Percentiles rank a stretch among this genome's conserved stretches.
Conservation (phyloP, 2,888 invertebrate genomes). For the Autographa pulchrina region DNA sequence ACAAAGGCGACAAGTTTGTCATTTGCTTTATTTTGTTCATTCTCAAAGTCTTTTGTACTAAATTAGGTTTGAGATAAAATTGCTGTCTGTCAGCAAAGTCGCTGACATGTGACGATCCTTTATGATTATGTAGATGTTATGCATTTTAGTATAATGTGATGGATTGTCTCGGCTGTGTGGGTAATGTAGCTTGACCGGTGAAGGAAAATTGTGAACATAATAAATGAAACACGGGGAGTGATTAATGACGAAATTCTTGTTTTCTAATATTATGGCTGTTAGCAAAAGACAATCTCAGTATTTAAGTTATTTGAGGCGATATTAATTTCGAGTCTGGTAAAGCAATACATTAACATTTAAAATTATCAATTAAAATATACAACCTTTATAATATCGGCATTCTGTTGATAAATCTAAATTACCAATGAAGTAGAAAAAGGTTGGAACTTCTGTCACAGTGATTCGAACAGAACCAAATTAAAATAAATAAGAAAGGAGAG, state of each 20-base stretch:
- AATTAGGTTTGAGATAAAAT: constrained; percentile 53
- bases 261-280: background rate
- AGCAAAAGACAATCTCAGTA: background rate
- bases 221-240: background rate
- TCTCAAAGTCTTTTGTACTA: constrained; percentile 49
- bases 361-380: background rate
- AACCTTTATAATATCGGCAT: background rate
- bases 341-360: background rate
- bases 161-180: background rate
- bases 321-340: background rate
- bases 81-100: constrained; percentile 25
- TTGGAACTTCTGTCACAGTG: constrained; percentile 13
- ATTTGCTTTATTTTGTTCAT: constrained; percentile 58
- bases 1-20: constrained; percentile 60
- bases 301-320: background rate
- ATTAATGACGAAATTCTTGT: background rate
- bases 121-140: constrained; percentile 16
- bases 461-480: constrained; percentile 28
- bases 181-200: background rate
- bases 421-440: background rate
- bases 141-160: background rate
- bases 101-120: constrained; percentile 32
- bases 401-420: background rate
- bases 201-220: background rate
- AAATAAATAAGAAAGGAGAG: constrained; percentile 34